These are phyloP conservation scores for Drosophila lini DNA, from an alignment of 1,140 invertebrate genomes.

Conservation along the genomic window DNA sequence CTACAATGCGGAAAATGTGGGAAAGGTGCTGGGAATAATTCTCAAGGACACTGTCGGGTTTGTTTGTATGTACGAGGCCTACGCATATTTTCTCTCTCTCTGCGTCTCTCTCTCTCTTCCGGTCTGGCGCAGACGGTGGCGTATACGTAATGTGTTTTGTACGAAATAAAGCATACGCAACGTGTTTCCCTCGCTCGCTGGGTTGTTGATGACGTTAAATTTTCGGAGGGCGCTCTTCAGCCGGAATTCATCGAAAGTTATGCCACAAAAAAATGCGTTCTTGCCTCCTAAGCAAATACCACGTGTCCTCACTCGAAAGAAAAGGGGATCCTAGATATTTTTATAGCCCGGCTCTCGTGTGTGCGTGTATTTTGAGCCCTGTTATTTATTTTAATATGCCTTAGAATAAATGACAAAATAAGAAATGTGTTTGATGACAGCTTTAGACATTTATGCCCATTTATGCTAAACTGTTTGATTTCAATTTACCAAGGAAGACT, in stretches of 20 bases:
- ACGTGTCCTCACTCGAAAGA: conserved; percentile 38
- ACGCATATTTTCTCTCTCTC: conserved; percentile 46
- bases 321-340: conserved; percentile 33
- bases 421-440: conserved; percentile 77
- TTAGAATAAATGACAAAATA: conserved; percentile 59
- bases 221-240: conserved; percentile 11
- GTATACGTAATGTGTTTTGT: conserved; percentile 67
- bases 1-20: conserved; percentile 46
- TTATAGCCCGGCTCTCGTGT: conserved; percentile 5
- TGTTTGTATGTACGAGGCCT: conserved; percentile 50
- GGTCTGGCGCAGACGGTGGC: conserved; percentile 42
- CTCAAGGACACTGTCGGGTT: conserved; percentile 64
- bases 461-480: conserved; percentile 79
- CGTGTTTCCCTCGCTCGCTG: conserved; percentile 31
- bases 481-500: conserved; percentile 40
- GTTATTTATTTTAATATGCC: conserved; percentile 65
- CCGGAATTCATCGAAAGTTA: conserved; percentile 64
- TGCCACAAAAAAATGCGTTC: conserved; percentile 50
- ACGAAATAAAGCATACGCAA: conserved; percentile 72
- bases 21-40: conserved; percentile 35
- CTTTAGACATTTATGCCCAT: conserved; percentile 78
- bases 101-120: conserved; percentile 8
- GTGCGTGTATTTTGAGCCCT: conserved; percentile 32
- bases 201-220: conserved; percentile 48
- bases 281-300: conserved; percentile 69